Percentiles rank a stretch among this genome's conserved stretches.
These are phyloP conservation scores for Gorsachius goisagi DNA, from an alignment of 2,113 vertebrate genomes.

Conservation along the genomic window DNA sequence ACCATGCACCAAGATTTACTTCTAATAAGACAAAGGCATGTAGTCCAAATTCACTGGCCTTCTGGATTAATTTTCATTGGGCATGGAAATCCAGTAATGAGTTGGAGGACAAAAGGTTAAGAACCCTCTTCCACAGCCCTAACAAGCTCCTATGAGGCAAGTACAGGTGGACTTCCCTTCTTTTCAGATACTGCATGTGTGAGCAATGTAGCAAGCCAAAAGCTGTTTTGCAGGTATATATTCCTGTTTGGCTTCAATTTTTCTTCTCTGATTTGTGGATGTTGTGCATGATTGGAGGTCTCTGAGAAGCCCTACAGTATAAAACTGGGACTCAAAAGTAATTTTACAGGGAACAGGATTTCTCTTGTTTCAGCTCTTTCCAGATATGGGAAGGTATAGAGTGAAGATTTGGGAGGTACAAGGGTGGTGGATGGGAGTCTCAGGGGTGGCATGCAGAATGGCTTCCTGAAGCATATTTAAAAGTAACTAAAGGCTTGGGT, in stretches of 20 bases:
- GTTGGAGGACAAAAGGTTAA: not conserved
- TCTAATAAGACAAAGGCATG: not conserved
- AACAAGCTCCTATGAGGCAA: not conserved
- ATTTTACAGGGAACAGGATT: not conserved
- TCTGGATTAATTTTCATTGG: not conserved
- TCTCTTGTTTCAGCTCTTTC: not conserved
- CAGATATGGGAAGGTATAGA: not conserved
- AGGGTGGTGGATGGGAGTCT: not conserved
- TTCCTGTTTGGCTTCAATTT: slow-evolving; percentile 33
- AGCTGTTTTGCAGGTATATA: slow-evolving; percentile 24
- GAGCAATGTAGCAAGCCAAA: slow-evolving; percentile 5
- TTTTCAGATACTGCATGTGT: slow-evolving; percentile 26
- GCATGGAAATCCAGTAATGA: not conserved
- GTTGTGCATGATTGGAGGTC: slow-evolving; percentile 30
- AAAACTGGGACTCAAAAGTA: not conserved
- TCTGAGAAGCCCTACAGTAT: not conserved
- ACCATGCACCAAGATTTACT: not conserved
- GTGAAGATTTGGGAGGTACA: not conserved
- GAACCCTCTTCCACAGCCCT: not conserved
- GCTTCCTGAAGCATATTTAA: slow-evolving; percentile 59
- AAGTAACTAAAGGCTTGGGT: slow-evolving; percentile 29
- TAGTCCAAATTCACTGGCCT: not conserved
- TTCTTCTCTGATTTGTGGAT: slow-evolving; percentile 36
- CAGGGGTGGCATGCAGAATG: not conserved
- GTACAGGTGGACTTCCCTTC: not conserved